Evolutionary conservation across 2,113 vertebrate genomes (phyloP).

Genomic region (Spilogale gracilis): DNA sequence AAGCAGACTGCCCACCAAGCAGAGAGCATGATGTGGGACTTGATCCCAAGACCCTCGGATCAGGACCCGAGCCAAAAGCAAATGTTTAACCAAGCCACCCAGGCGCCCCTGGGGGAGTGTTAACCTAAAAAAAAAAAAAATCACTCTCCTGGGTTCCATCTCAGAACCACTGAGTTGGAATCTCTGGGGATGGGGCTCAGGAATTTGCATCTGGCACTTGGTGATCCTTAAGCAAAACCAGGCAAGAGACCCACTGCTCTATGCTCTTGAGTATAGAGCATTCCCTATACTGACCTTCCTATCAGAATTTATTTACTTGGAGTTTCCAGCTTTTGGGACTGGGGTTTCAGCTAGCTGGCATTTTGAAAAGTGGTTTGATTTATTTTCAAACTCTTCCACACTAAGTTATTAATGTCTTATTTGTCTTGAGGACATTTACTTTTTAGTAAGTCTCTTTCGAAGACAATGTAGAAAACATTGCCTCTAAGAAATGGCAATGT

Average conservation of each 20-base stretch:
- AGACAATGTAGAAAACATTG: slow-evolving; percentile 51
- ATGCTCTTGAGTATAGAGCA: background rate
- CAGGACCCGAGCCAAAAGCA: too few species aligned
- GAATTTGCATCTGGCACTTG: background rate
- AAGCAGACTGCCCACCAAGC: too few species aligned
- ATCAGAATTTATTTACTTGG: background rate
- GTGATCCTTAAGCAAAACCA: background rate
- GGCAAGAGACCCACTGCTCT: background rate
- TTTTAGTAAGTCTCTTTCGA: slow-evolving; percentile 1
- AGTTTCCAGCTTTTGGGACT: background rate
- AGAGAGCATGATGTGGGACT: too few species aligned
- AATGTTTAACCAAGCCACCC: too few species aligned
- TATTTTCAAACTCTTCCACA: slow-evolving; percentile 32
- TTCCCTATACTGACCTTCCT: background rate
- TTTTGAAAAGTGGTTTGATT: slow-evolving; percentile 49
- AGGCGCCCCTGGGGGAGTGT: background rate
- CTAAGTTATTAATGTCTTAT: slow-evolving; percentile 60
- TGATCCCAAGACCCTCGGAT: too few species aligned
- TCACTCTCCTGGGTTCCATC: background rate
- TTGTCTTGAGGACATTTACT: slow-evolving; percentile 43
- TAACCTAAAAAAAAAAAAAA: background rate
- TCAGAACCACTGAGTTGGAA: background rate
- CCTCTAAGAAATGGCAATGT: background rate
- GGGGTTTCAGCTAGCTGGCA: slow-evolving; percentile 16
- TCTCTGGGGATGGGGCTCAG: background rate